Evolutionary conservation across 2,888 invertebrate genomes (phyloP).

Genomic region (Scrobipalpa atriplicella): DNA sequence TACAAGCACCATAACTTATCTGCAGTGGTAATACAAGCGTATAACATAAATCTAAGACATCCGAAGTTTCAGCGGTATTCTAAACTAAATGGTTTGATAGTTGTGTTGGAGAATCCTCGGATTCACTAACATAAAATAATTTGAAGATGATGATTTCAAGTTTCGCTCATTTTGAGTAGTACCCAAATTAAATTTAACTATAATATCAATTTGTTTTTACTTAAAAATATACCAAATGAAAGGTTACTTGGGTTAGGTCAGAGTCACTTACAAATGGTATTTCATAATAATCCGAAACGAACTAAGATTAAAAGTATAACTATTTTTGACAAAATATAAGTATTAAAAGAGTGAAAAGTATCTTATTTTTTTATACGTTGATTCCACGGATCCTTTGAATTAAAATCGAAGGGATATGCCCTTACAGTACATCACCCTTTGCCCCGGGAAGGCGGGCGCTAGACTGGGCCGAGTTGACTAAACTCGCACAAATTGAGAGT

Average conservation of each 20-base stretch:
- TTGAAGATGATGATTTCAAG: too few species aligned
- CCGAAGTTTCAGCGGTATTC: conserved; percentile 12
- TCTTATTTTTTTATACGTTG: too few species aligned
- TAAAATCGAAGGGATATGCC: neutral
- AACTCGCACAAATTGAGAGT: conserved; percentile 25
- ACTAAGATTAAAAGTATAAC: too few species aligned
- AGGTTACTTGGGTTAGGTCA: too few species aligned
- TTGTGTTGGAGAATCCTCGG: neutral
- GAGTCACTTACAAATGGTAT: too few species aligned
- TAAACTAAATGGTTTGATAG: neutral
- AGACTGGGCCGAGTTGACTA: conserved; percentile 23
- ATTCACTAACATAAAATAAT: neutral
- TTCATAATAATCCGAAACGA: too few species aligned
- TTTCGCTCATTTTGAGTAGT: too few species aligned
- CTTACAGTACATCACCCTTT: conserved; percentile 62
- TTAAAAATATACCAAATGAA: too few species aligned
- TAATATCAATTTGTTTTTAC: too few species aligned
- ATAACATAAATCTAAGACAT: conserved; percentile 19
- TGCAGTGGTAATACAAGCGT: conserved; percentile 17
- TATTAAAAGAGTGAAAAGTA: too few species aligned
- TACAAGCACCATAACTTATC: conserved; percentile 31
- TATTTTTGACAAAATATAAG: too few species aligned
- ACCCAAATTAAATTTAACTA: too few species aligned
- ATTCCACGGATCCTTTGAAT: neutral
- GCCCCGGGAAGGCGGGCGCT: conserved; percentile 54